Conservation (phyloP, 2,888 invertebrate species). For the Caenorhabditis sinica region DNA sequence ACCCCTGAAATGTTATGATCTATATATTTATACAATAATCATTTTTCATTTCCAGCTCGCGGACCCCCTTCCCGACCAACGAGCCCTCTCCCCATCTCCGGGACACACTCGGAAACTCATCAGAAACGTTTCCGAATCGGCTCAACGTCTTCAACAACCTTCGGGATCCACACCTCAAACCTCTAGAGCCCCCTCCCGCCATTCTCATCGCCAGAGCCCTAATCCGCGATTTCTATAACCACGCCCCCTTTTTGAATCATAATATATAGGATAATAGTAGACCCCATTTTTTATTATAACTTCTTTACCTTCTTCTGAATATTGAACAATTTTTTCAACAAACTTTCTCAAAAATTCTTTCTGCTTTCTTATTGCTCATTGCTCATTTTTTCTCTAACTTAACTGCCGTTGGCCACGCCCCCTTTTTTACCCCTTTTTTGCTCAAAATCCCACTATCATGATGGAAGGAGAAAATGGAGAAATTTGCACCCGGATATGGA, state of each 20-base stretch:
- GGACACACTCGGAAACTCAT: conserved; percentile 79
- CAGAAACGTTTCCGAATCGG: conserved; percentile 73
- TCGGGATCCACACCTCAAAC: conserved; percentile 59
- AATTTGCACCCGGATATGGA: no score
- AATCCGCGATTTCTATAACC: conserved; percentile 67
- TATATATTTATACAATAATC: background rate
- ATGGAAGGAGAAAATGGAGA: no score
- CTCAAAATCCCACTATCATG: background rate
- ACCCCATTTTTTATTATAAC: background rate
- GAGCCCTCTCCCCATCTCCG: conserved; percentile 74
- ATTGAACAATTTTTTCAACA: background rate
- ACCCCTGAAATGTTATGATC: background rate
- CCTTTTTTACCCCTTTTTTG: background rate
- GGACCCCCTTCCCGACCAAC: conserved; percentile 69
- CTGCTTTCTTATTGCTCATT: conserved; percentile 27
- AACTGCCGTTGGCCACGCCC: conserved; percentile 9
- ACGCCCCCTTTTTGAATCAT: background rate
- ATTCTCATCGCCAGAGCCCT: conserved; percentile 67
- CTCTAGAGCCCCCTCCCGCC: conserved; percentile 67
- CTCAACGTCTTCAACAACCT: conserved; percentile 62
- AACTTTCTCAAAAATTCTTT: conserved; percentile 15
- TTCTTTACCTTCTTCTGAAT: background rate
- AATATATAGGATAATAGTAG: conserved; percentile 9
- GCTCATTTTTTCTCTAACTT: conserved; percentile 21
- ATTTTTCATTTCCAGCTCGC: conserved; percentile 60